These are phyloP conservation scores for Orbicella faveolata DNA, from an alignment of 64 coral and sea anemone genomes.

Conservation along the genomic window DNA sequence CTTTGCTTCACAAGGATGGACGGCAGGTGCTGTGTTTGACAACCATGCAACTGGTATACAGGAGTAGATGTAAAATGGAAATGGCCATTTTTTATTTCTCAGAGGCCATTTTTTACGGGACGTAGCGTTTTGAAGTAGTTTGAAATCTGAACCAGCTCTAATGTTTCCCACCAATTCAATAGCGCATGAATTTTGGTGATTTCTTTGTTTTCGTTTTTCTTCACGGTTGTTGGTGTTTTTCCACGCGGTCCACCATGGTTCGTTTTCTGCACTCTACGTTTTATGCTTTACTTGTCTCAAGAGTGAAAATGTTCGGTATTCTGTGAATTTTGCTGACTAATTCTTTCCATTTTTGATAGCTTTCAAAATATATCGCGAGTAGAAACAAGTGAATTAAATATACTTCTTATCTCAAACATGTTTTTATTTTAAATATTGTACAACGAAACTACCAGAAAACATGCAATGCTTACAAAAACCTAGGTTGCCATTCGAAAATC, in stretches of 20 bases:
- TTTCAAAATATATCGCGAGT: not conserved
- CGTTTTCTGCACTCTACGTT: not conserved
- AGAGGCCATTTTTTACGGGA: not conserved
- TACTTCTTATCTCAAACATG: constrained; percentile 6
- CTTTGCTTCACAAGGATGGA: not conserved
- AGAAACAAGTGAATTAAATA: constrained; percentile 15
- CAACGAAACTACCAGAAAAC: not conserved
- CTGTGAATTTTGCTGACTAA: not conserved
- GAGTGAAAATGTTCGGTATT: not conserved
- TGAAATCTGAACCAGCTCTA: not conserved
- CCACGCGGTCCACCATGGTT: not conserved
- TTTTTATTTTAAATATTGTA: constrained; percentile 1
- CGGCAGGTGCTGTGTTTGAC: constrained; percentile 29
- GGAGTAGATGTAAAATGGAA: constrained; percentile 5
- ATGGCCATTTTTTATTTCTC: not conserved
- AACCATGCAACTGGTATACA: constrained; percentile 10
- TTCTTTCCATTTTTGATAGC: not conserved
- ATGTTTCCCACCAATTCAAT: constrained; percentile 25
- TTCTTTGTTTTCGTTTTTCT: constrained; percentile 21
- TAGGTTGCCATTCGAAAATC: not conserved
- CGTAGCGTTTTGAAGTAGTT: constrained; percentile 1
- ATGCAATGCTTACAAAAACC: not conserved
- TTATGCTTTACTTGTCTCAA: not conserved
- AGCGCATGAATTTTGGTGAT: not conserved
- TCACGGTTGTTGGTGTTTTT: constrained; percentile 10